Evolutionary conservation across 30 jellyfish, hydroid and myxozoan genomes (phyloP), one percentile per base, ranked within the genome.

Genomic region (Aurelia aurita complex sp. Pacific): DNA sequence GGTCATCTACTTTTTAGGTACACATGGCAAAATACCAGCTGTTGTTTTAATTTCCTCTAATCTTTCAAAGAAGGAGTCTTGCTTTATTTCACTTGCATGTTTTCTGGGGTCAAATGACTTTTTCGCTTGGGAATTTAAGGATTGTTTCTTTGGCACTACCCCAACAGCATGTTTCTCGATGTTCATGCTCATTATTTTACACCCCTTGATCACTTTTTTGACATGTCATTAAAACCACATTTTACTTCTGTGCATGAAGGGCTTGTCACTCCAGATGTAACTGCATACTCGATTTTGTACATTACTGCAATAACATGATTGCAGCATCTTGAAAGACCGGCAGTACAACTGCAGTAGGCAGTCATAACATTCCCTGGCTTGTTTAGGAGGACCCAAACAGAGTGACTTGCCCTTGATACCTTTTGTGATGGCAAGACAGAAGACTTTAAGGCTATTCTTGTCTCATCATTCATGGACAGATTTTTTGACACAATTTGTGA

Each of bases 401-500:
- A 23, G 29, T 23, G 29, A 23, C 29, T 23, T 23, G 29, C 29
- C 0, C 29, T 23, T 23, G 29, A 23, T 23, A 23, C 29, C 13
- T 61, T 10, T 23, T 61, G 69, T 6, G 69, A 61, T 61, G 69
- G 69, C 7, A 61, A 23, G 29, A 61, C 69, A 8, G 35, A 16
- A 61, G 29, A 3, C 13, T 61, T 61, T 5, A 61, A 85, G n/a
- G 67, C 55, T 54, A 85, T 40, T 8, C 36, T 75, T 34, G 17
- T 11, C 73, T 59, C 64, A 5, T 9, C 36, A 2, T 8, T 69
- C 19, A 36, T 40, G n/a, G 32, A 32, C 19, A 59, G 74, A 36
- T 81, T 64, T 2, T 10, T 13, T 23, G 36, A 38, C 51, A 68
- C 35, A 53, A 86, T 64, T 32, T 85, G 69, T 3, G 88, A 93